Evolutionary conservation across 2,888 invertebrate genomes (phyloP).

Genomic region (Malthinus flaveolus): DNA sequence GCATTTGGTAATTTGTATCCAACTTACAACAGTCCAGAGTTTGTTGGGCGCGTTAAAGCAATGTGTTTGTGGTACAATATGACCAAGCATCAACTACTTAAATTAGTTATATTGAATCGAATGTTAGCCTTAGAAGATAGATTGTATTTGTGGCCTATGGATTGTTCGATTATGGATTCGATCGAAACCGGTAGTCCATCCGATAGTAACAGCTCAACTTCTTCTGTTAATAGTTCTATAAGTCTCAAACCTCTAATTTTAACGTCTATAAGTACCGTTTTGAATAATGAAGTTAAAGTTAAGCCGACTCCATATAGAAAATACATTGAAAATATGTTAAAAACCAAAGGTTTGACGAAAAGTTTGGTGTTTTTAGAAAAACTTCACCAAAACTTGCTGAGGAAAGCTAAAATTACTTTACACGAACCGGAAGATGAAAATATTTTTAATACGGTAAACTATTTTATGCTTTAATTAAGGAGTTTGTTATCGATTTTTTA

Average conservation of each 20-base stretch:
- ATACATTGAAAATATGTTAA: slow-evolving; percentile 85
- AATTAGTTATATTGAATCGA: slow-evolving; percentile 74
- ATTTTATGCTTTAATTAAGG: neutral
- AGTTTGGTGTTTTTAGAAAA: slow-evolving; percentile 79
- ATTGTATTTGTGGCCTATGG: slow-evolving; percentile 8
- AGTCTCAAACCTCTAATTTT: slow-evolving; percentile 40
- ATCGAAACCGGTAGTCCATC: slow-evolving; percentile 53
- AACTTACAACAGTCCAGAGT: slow-evolving; percentile 65
- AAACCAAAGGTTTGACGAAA: slow-evolving; percentile 83
- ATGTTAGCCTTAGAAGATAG: slow-evolving; percentile 48
- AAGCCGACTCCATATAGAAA: slow-evolving; percentile 59
- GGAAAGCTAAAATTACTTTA: slow-evolving; percentile 72
- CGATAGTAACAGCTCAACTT: slow-evolving; percentile 55
- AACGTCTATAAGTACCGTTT: slow-evolving; percentile 56
- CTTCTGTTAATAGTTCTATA: slow-evolving; percentile 41
- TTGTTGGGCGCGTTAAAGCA: slow-evolving; percentile 72
- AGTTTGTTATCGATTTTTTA: slow-evolving; percentile 1
- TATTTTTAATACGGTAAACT: slow-evolving; percentile 38
- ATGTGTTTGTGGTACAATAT: slow-evolving; percentile 93
- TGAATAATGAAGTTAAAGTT: slow-evolving; percentile 31
- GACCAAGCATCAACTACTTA: slow-evolving; percentile 80
- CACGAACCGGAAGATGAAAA: slow-evolving; percentile 58
- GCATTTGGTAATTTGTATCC: slow-evolving; percentile 78
- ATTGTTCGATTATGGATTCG: slow-evolving; percentile 21
- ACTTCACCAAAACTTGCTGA: slow-evolving; percentile 68